phyloP scores from a whole-genome alignment of 2,888 invertebrate genomes.

The Euclidia mi region DNA sequence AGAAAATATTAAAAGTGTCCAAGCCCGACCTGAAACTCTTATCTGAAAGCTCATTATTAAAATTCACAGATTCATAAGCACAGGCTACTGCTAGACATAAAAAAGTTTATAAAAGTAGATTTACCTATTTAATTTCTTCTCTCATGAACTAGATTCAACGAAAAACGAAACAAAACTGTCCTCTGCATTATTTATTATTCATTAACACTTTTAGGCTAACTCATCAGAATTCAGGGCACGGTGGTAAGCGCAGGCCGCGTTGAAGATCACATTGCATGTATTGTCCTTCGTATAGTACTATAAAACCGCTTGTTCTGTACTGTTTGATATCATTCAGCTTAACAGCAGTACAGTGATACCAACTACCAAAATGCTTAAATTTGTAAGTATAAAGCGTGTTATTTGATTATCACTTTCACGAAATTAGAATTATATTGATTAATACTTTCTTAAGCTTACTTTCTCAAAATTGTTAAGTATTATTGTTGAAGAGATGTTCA shows the following conservation, averaged over 20 bases:
- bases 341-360: conserved; percentile 57
- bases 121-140: not conserved
- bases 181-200: not conserved
- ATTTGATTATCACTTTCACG: no score
- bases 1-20: no score
- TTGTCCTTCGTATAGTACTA: conserved; percentile 6
- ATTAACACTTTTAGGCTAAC: conserved; percentile 6
- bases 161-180: not conserved
- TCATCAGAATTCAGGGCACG: not conserved
- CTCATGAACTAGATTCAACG: not conserved
- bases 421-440: no score
- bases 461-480: no score
- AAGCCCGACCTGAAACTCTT: no score
- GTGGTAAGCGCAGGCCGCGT: not conserved
- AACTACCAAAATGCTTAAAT: conserved; percentile 79
- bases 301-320: not conserved
- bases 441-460: no score
- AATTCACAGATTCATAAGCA: no score
- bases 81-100: no score
- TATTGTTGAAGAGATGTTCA: no score
- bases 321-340: conserved; percentile 65
- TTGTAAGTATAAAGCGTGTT: conserved; percentile 71
- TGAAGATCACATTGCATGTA: not conserved
- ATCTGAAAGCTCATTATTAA: no score
- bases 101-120: not conserved